Evolutionary conservation across 1,140 invertebrate genomes (phyloP), one percentile per base, ranked within the genome.

Genomic region (Nymphalis io): DNA sequence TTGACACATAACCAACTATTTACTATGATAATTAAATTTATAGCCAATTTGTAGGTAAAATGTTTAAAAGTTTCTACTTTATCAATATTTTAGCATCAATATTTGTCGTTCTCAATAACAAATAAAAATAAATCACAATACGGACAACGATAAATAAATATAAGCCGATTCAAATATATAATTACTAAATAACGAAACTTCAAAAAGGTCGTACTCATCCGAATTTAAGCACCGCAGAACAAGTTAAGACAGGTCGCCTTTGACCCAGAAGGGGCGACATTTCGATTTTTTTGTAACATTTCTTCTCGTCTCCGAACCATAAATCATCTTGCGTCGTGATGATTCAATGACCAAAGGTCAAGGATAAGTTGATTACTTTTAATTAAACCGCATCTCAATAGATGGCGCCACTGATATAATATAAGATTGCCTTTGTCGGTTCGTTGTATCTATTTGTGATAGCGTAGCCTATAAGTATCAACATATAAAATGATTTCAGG

Each of bases 241-340:
- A n/a, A 53, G 48, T 53, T 12, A 4, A 11, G 55, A 70, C 55
- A 48, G 3, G 60, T 70, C 68, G 68, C 55, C 68, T 70, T 64
- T 70, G 68, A 70, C 68, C 68, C 44, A 70, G 18, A 59, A 63
- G 53, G 60, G 51, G 38, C 62, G 68, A 70, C 68, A 70, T 70
- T 70, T 70, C n/a, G 44, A 48, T 57, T 58, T 42, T n/a, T 33
- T 58, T 44, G 42, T 51, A 51, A 21, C 46, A 60, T 60, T 60
- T 65, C 53, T 59, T 40, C 55, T 44, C 64, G 51, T 55, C 51
- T n/a, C 51, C 6, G 48, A 53, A 53, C 40, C 20, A 70, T 70
- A 70, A 53, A 63, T 70, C 68, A 70, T 63, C 27, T 38, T 46
- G 60, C 15, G 8, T 48, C 42, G 16, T 8, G 60, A 63, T 63